A percentile compares a stretch with the other conserved stretches of the same genome.
phyloP scores from a whole-genome alignment of 2,113 vertebrate genomes.

The Lepidothrix coronata region DNA sequence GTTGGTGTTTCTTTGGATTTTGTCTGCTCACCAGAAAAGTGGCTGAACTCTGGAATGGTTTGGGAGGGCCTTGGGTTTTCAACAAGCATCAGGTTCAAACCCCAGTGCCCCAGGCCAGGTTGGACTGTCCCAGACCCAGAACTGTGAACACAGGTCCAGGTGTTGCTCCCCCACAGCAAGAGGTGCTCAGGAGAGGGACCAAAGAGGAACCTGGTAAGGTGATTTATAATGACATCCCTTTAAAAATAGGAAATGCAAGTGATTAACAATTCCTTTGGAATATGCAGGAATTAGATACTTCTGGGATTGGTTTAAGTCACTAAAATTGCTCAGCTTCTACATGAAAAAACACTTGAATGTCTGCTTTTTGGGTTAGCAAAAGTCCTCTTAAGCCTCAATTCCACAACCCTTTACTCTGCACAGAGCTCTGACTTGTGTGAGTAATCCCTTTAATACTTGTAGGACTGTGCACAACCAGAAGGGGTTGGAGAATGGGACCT shows the following conservation, averaged over 20 bases:
- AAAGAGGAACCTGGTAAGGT: not conserved
- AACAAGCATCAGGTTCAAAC: not conserved
- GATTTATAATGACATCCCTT: not conserved
- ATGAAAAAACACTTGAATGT: not conserved
- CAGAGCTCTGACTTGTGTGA: slow-evolving; percentile 11
- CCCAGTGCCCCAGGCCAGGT: not conserved
- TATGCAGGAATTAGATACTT: not conserved
- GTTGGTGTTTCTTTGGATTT: not conserved
- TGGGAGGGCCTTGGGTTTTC: not conserved
- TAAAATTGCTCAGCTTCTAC: not conserved
- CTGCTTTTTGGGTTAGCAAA: slow-evolving; percentile 42
- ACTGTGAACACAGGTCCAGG: not conserved
- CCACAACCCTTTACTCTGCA: slow-evolving; percentile 5
- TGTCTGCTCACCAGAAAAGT: not conserved
- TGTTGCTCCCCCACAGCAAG: not conserved
- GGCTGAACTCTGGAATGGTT: not conserved
- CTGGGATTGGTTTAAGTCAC: not conserved
- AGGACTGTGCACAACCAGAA: not conserved
- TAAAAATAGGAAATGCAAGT: slow-evolving; percentile 8
- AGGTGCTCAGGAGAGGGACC: not conserved
- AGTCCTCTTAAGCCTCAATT: not conserved
- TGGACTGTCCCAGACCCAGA: not conserved
- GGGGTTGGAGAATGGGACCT: not conserved
- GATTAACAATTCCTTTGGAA: not conserved
- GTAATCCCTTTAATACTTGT: slow-evolving; percentile 32